Evolutionary conservation across 2,888 invertebrate genomes (phyloP).

Genomic region (Volucella zonaria): DNA sequence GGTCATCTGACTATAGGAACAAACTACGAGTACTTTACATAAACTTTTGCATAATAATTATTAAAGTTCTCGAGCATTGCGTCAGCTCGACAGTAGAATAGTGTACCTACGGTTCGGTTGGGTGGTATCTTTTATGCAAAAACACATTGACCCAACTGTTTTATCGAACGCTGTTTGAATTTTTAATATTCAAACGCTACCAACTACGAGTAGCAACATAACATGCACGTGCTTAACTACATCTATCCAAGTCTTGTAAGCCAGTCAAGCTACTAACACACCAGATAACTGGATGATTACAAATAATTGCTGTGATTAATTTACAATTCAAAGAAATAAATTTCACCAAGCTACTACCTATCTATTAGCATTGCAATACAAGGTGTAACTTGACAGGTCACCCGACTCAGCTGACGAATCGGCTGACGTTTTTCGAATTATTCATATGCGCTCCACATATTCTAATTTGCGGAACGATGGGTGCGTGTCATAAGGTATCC

Average conservation of each 20-base stretch:
- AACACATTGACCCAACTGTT: not conserved
- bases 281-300: constrained; percentile 40
- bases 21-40: no score
- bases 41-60: no score
- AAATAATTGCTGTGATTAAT: constrained; percentile 61
- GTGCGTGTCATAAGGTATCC: constrained; percentile 66
- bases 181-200: constrained; percentile 8
- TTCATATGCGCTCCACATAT: constrained; percentile 60
- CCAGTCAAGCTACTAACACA: constrained; percentile 2
- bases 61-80: no score
- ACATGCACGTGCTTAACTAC: constrained; percentile 25
- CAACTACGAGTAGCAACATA: no score
- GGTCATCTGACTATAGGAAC: no score
- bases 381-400: not conserved
- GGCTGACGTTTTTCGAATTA: constrained; percentile 46
- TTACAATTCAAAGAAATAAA: constrained; percentile 29
- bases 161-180: constrained; percentile 6
- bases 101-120: not conserved
- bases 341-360: not conserved
- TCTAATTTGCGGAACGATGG: constrained; percentile 65
- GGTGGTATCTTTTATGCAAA: not conserved
- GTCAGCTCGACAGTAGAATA: no score
- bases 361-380: constrained; percentile 3
- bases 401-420: constrained; percentile 3
- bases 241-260: constrained; percentile 4